Conservation (phyloP, 2,888 invertebrate genomes). For the Merodon equestris region DNA sequence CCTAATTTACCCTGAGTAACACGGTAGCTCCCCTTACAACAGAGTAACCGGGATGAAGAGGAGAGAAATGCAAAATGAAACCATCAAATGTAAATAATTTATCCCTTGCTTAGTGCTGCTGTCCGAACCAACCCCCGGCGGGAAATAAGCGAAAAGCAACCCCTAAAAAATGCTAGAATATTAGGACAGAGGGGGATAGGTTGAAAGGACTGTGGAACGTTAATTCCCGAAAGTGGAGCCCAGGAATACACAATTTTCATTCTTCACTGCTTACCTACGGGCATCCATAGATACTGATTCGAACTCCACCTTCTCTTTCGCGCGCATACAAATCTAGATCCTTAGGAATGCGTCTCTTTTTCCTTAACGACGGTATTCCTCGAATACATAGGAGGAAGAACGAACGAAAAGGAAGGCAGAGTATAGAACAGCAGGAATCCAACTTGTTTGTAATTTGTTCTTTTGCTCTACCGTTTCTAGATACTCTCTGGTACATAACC, state of each 20-base stretch:
- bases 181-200: slow-evolving; percentile 40
- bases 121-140: background rate
- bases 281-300: too few species aligned
- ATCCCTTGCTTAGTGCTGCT: slow-evolving; percentile 49
- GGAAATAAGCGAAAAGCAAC: slow-evolving; percentile 16
- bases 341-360: background rate
- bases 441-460: slow-evolving; percentile 63
- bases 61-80: slow-evolving; percentile 56
- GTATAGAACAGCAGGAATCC: background rate
- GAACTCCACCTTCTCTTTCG: too few species aligned
- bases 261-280: slow-evolving; percentile 2
- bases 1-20: slow-evolving; percentile 35
- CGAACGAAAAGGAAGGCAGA: slow-evolving; percentile 22
- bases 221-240: slow-evolving; percentile 32
- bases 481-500: slow-evolving; percentile 29
- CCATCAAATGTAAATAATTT: slow-evolving; percentile 52
- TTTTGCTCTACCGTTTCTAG: slow-evolving; percentile 12
- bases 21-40: slow-evolving; percentile 28
- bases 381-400: slow-evolving; percentile 18
- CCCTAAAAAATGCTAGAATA: slow-evolving; percentile 45
- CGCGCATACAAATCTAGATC: background rate
- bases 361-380: slow-evolving; percentile 22
- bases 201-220: background rate
- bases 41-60: slow-evolving; percentile 21
- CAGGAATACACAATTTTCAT: slow-evolving; percentile 48